phyloP scores from a whole-genome alignment of 2,888 invertebrate genomes.

The Acanthosepion lycidas region DNA sequence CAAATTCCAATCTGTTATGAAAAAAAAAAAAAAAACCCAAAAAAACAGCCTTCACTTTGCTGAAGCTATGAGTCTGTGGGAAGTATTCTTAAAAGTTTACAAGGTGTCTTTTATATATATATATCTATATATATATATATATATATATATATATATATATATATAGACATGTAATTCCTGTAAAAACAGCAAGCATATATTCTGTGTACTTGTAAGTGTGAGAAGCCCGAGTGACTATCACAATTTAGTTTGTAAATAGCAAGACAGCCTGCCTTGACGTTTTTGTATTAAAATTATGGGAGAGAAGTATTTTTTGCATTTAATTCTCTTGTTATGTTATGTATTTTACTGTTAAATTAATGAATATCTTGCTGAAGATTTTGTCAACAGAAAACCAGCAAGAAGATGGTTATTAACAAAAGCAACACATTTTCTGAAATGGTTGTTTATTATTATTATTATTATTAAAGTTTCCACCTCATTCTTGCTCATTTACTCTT shows the following conservation, averaged over 20 bases:
- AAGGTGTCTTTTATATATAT: not conserved
- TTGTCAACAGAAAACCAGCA: not conserved
- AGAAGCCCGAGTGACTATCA: slow-evolving; percentile 17
- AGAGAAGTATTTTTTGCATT: not conserved
- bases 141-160: not conserved
- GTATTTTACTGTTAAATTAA: slow-evolving; percentile 25
- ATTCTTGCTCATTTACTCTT: not conserved
- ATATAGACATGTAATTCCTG: not conserved
- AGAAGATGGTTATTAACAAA: slow-evolving; percentile 33
- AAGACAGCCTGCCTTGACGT: slow-evolving; percentile 5
- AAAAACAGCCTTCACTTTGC: not conserved
- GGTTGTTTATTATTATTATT: not conserved
- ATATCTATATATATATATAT: too few species aligned
- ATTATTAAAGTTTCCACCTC: not conserved
- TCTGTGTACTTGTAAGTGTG: slow-evolving; percentile 12
- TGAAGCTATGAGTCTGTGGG: slow-evolving; percentile 33
- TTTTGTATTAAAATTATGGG: not conserved
- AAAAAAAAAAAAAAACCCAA: not conserved
- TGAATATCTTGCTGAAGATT: not conserved
- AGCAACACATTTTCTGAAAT: not conserved
- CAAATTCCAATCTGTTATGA: not conserved
- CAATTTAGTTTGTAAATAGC: not conserved
- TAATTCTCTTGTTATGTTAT: not conserved
- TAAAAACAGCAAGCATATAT: slow-evolving; percentile 7
- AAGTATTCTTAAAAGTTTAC: not conserved